A percentile compares a stretch with the other conserved stretches of the same genome.
These are phyloP conservation scores for Sarcophaga bullata DNA, from an alignment of 1,140 invertebrate species.

Conservation along the genomic window DNA sequence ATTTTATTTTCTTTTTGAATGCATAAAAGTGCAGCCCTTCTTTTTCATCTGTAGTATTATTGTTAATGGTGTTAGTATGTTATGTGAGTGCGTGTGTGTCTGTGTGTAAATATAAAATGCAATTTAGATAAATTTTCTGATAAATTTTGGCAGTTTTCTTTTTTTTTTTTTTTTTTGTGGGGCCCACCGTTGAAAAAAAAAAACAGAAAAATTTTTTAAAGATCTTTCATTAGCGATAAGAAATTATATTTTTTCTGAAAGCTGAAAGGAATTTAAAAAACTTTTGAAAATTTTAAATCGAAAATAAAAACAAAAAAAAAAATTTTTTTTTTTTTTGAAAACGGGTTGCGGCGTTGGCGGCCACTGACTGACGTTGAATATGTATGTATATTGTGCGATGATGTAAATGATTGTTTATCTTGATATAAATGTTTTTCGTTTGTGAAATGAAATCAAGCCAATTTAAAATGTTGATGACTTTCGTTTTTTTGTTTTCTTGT, in stretches of 20 bases:
- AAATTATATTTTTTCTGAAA: not conserved
- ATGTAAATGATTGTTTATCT: conserved; percentile 23
- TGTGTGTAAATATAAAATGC: conserved; percentile 26
- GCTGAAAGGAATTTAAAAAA: conserved; percentile 36
- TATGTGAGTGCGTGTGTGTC: not conserved
- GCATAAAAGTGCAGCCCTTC: conserved; percentile 14
- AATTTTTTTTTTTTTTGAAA: conserved; percentile 24
- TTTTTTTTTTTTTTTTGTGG: not conserved
- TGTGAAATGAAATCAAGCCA: conserved; percentile 31
- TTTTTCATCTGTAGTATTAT: not conserved
- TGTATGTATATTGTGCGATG: not conserved
- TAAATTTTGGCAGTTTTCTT: conserved; percentile 36
- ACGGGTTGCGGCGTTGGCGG: conserved; percentile 33
- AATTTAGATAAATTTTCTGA: conserved; percentile 39
- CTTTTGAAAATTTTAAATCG: conserved; percentile 11
- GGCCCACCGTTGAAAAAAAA: not conserved
- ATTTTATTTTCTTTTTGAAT: not conserved
- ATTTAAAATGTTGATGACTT: not conserved
- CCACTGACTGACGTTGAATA: not conserved
- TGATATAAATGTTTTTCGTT: conserved; percentile 19
- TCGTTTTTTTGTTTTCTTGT: not conserved
- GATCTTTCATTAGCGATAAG: conserved; percentile 15
- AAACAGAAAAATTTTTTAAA: not conserved
- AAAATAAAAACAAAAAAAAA: not conserved
- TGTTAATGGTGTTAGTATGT: no score